phyloP scores from a whole-genome alignment of 1,140 invertebrate species.

The Scaptomyza graminum region DNA sequence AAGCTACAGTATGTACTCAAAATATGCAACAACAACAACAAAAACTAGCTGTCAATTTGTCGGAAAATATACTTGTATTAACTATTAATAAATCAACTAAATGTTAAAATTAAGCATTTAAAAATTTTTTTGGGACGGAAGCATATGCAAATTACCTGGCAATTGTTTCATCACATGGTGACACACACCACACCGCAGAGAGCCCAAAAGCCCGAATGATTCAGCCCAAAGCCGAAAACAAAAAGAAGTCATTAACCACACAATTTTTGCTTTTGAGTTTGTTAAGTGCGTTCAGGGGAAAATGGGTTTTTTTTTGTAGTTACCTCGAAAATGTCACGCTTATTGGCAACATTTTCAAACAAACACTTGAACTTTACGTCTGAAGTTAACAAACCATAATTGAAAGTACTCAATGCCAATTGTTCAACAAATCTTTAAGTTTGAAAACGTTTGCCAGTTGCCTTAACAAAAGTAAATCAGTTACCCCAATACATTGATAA shows the following conservation, averaged over 20 bases:
- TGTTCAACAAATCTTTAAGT: slow-evolving; percentile 15
- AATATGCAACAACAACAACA: slow-evolving; percentile 48
- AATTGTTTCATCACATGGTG: slow-evolving; percentile 58
- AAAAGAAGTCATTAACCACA: slow-evolving; percentile 37
- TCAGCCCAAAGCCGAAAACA: slow-evolving; percentile 33
- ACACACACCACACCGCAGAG: too few species aligned
- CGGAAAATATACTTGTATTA: slow-evolving; percentile 61
- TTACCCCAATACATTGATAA: slow-evolving; percentile 19
- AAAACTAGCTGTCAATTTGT: slow-evolving; percentile 56
- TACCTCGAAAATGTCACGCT: neutral
- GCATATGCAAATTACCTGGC: neutral
- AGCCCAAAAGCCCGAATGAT: slow-evolving; percentile 30
- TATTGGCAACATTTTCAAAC: neutral
- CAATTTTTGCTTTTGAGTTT: neutral
- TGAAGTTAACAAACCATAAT: neutral
- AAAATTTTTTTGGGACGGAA: neutral
- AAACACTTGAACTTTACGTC: neutral
- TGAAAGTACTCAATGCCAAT: slow-evolving; percentile 27
- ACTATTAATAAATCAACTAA: slow-evolving; percentile 74
- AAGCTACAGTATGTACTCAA: slow-evolving; percentile 58
- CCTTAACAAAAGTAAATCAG: slow-evolving; percentile 20
- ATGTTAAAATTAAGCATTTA: slow-evolving; percentile 48
- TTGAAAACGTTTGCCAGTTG: slow-evolving; percentile 27
- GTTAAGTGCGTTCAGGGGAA: neutral
- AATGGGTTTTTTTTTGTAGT: slow-evolving; percentile 1